A percentile compares a stretch with the other conserved stretches of the same genome.
Evolutionary conservation across 2,888 invertebrate genomes (phyloP).

Genomic region (Nudaria mundana): DNA sequence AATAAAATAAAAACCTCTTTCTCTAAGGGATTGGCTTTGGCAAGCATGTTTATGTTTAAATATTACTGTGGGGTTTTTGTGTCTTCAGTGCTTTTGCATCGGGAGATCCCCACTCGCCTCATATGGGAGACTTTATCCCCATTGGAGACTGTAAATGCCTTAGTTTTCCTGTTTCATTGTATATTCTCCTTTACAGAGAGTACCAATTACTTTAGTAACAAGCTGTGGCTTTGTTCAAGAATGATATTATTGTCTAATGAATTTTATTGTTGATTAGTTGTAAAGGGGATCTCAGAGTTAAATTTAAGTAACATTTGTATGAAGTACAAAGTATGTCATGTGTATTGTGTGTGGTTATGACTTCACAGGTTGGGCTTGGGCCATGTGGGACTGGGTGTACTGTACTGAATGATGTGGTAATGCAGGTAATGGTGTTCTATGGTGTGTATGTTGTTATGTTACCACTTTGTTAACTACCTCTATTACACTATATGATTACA

Average conservation of each 20-base stretch:
- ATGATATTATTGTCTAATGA: constrained; percentile 9
- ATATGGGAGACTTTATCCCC: no score
- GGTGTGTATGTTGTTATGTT: constrained; percentile 45
- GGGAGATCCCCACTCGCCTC: no score
- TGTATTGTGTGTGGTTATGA: background rate
- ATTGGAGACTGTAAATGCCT: no score
- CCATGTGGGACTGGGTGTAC: no score
- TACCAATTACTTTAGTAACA: background rate
- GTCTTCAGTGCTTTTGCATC: no score
- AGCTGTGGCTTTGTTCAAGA: background rate
- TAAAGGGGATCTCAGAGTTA: constrained; percentile 48
- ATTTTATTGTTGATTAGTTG: constrained; percentile 38
- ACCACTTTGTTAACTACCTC: constrained; percentile 49
- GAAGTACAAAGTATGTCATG: constrained; percentile 47
- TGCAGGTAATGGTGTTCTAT: constrained; percentile 42
- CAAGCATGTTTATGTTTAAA: no score
- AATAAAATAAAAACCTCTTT: no score
- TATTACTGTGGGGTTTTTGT: no score
- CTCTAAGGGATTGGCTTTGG: no score
- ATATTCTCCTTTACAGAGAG: no score
- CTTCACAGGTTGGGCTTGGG: constrained; percentile 4
- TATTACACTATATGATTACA: constrained; percentile 24
- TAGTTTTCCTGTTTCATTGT: no score
- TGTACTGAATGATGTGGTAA: no score
- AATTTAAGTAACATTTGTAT: constrained; percentile 32